Evolutionary conservation across 2,888 invertebrate species (phyloP).

Genomic region (Elmis aenea): DNA sequence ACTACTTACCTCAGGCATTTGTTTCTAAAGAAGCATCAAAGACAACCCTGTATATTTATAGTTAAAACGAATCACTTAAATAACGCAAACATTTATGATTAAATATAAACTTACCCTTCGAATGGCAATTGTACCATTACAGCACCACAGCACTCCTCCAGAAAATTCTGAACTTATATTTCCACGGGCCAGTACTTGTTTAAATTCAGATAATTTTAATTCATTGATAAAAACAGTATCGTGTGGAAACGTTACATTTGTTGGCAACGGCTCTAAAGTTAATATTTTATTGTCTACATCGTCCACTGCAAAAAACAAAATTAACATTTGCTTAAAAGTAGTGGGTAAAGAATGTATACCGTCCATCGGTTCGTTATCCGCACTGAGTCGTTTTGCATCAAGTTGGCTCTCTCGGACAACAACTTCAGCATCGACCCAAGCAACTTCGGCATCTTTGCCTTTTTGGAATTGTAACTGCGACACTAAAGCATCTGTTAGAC

Average conservation of each 20-base stretch:
- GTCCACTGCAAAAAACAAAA: slow-evolving; percentile 40
- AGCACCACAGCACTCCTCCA: slow-evolving; percentile 90
- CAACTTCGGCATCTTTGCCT: slow-evolving; percentile 87
- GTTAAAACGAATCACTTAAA: too few species aligned
- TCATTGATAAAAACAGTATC: slow-evolving; percentile 89
- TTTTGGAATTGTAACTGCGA: slow-evolving; percentile 80
- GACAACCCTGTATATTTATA: too few species aligned
- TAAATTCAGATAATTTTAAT: slow-evolving; percentile 87
- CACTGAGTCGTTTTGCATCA: slow-evolving; percentile 49
- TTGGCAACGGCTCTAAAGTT: slow-evolving; percentile 62
- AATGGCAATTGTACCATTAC: slow-evolving; percentile 84
- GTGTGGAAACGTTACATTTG: slow-evolving; percentile 59
- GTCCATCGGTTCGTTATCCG: slow-evolving; percentile 47
- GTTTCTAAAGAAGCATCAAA: too few species aligned
- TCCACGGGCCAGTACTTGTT: slow-evolving; percentile 68
- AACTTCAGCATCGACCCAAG: slow-evolving; percentile 87
- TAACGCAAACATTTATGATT: too few species aligned
- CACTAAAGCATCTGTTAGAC: slow-evolving; percentile 86
- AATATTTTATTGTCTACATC: slow-evolving; percentile 56
- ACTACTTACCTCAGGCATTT: too few species aligned
- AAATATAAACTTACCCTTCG: slow-evolving; percentile 58
- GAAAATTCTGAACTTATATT: slow-evolving; percentile 83
- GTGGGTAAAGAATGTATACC: slow-evolving; percentile 27
- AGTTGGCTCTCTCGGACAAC: slow-evolving; percentile 58
- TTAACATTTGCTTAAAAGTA: too few species aligned